Evolutionary conservation across 2,888 invertebrate species (phyloP).

Genomic region (Prenolepis imparis): DNA sequence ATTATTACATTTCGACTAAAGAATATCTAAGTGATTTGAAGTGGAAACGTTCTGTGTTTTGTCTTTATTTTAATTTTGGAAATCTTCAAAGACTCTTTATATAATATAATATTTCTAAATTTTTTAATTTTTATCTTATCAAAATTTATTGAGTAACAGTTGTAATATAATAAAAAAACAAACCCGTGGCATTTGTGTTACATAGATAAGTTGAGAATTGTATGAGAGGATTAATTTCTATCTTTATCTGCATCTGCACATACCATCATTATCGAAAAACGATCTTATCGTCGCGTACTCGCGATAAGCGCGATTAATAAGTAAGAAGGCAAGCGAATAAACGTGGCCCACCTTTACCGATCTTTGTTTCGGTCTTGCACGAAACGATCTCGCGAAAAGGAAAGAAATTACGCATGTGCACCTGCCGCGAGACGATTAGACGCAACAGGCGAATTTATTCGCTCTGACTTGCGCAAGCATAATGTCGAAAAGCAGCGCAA

Average conservation of each 20-base stretch:
- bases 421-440: constrained; percentile 46
- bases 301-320: constrained; percentile 27
- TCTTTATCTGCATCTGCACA: constrained; percentile 35
- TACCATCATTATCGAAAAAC: constrained; percentile 25
- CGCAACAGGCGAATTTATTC: constrained; percentile 46
- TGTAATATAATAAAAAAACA: not conserved
- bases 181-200: not conserved
- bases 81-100: not conserved
- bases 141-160: constrained; percentile 9
- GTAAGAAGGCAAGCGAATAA: not conserved
- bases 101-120: not conserved
- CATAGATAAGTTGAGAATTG: constrained; percentile 26
- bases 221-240: constrained; percentile 12
- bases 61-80: not conserved
- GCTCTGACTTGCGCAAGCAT: constrained; percentile 26
- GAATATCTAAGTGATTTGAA: not conserved
- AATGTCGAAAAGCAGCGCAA: constrained; percentile 5
- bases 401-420: constrained; percentile 11
- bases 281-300: constrained; percentile 33
- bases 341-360: not conserved
- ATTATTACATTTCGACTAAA: not conserved
- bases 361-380: constrained; percentile 19
- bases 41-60: not conserved
- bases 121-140: constrained; percentile 8
- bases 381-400: not conserved